Base-by-base conservation (phyloP, 1,140 invertebrate species). In the Geopemphigus sp. region DNA sequence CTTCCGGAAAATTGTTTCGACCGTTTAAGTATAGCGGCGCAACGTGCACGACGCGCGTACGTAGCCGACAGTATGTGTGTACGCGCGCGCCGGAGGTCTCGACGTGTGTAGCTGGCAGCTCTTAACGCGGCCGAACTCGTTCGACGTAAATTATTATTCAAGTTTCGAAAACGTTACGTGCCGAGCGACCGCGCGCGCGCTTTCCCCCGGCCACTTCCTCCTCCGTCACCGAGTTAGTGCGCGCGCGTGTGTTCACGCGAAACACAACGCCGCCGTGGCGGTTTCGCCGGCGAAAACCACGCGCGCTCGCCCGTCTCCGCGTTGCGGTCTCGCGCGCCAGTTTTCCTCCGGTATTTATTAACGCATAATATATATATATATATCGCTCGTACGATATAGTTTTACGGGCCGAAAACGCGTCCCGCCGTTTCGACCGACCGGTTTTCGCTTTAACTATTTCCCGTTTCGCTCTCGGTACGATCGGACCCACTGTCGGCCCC, bases 91-190 rank as follows among this genome's bases (percentile, higher is more conserved):
- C 73, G 26, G 11, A 24, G n/a, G 22, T 17, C 32, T 32, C 56
- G 53, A 56, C 59, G 73, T 76, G 73, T 76, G 73, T 54, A 76
- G 56, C 61, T 76, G 73, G 73, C 73, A 76, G 73, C 73, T 76
- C 73, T 76, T 76, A 76, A 76, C 73, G 73, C 45, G n/a, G 73
- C 73, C 73, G 61, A 76, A 76, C 73, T 76, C 73, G 73, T 76
- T 76, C 73, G 61, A 76, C 73, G 61, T 76, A 76, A 76, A 76
- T 76, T 76, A 76, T 76, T 76, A 76, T 76, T 61, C 73, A 76
- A 76, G 73, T 76, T 76, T 61, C 53, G 73, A 61, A 76, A 76
- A 76, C 73, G 73, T 61, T 59, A 8, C 61, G 24, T 47, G 26
- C 1, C 17, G 19, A 50, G 26, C n/a, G 47, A 32, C 14, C 29